phyloP scores from a whole-genome alignment of 2,888 invertebrate species.

The Resseliella maxima region DNA sequence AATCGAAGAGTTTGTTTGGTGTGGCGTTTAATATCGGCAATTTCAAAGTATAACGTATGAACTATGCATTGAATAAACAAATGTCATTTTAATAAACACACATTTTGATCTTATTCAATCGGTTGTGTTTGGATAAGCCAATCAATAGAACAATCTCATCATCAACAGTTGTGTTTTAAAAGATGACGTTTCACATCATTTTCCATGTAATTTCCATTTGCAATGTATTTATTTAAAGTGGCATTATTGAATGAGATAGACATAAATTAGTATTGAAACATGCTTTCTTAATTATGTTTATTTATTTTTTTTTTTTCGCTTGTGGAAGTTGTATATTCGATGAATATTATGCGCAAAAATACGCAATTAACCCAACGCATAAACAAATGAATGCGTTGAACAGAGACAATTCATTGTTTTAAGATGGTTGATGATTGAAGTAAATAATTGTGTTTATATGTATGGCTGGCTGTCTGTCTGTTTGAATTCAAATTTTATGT shows the following conservation, averaged over 20 bases:
- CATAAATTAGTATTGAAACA: constrained; percentile 24
- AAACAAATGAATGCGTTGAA: background rate
- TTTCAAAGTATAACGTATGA: background rate
- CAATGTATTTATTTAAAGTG: background rate
- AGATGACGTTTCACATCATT: background rate
- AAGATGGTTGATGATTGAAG: constrained; percentile 18
- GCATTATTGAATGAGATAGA: background rate
- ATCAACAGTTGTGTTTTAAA: background rate
- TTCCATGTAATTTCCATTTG: background rate
- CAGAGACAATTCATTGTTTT: constrained; percentile 40
- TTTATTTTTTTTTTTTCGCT: no score
- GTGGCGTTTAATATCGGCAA: background rate
- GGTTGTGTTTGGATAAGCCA: constrained; percentile 5
- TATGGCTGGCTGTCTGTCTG: background rate
- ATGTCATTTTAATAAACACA: constrained; percentile 9
- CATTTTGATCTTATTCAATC: background rate
- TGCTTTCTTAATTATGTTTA: background rate
- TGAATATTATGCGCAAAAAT: background rate
- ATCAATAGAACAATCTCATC: background rate
- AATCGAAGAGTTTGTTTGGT: background rate
- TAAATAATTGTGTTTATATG: background rate
- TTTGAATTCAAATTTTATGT: constrained; percentile 4
- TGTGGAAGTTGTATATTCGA: background rate
- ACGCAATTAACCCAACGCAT: background rate
- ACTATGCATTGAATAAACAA: constrained; percentile 9